Conservation (phyloP, 2,113 vertebrate genomes). For the Strix aluco region DNA sequence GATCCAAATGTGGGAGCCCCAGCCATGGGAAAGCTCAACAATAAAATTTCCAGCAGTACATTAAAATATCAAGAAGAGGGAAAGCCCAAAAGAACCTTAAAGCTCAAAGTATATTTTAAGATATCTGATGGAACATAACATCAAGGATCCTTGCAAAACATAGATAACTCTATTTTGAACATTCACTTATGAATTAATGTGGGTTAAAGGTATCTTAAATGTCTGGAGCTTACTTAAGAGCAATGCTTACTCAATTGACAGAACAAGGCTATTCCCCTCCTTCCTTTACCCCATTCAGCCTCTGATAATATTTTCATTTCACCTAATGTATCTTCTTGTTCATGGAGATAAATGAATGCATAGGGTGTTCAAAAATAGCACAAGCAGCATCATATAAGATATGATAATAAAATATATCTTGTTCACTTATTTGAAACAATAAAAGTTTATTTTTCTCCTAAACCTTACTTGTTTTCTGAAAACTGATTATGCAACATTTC, state of each 20-base stretch:
- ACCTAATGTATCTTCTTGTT: not conserved
- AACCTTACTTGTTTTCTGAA: not conserved
- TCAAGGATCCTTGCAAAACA: not conserved
- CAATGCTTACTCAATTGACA: not conserved
- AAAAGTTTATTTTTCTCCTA: not conserved
- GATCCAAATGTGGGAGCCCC: rapidly evolving
- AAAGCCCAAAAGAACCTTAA: not conserved
- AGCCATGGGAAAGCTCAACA: not conserved
- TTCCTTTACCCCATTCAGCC: not conserved
- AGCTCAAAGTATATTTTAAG: not conserved
- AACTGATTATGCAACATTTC: not conserved
- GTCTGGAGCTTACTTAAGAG: not conserved
- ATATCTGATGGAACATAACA: not conserved
- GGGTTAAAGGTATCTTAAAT: not conserved
- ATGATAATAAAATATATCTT: not conserved
- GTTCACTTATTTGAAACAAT: not conserved
- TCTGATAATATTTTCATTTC: not conserved
- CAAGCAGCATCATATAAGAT: not conserved
- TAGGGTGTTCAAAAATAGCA: not conserved
- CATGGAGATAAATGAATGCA: not conserved
- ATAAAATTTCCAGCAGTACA: not conserved
- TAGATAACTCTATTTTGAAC: not conserved
- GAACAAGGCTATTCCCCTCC: not conserved
- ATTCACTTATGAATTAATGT: not conserved
- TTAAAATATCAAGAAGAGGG: not conserved